phyloP scores from a whole-genome alignment of 2,113 vertebrate genomes.

The Anhinga rufa region DNA sequence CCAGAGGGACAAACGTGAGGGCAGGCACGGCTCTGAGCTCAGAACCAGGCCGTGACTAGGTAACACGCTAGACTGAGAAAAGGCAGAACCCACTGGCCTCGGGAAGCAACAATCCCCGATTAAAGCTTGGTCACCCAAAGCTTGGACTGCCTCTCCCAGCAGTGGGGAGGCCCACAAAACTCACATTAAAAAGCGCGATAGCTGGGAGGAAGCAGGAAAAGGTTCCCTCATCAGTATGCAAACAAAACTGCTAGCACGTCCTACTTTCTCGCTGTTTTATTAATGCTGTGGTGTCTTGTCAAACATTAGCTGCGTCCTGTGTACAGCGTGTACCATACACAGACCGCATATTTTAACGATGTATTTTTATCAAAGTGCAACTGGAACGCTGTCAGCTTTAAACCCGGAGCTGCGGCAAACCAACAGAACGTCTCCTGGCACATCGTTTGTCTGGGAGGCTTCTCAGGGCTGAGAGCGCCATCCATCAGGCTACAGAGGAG shows the following conservation, averaged over 20 bases:
- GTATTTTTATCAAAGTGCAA: constrained; percentile 25
- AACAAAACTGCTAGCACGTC: neutral
- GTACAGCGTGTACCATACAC: neutral
- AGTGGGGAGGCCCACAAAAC: neutral
- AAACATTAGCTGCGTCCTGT: neutral
- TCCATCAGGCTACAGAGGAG: neutral
- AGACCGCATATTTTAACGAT: neutral
- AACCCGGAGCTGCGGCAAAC: neutral
- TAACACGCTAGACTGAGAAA: neutral
- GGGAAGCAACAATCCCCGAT: rapidly evolving
- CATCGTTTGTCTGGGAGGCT: neutral
- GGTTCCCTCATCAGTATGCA: constrained; percentile 14
- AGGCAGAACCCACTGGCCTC: neutral
- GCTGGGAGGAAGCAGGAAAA: neutral
- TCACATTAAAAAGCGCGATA: rapidly evolving
- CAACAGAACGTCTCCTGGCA: neutral
- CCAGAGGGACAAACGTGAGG: neutral
- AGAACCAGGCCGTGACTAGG: neutral
- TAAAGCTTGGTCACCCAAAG: neutral
- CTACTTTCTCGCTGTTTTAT: neutral
- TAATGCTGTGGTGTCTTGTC: neutral
- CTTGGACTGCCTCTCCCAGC: neutral
- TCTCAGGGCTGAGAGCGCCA: neutral
- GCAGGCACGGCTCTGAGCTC: neutral
- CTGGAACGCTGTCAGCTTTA: neutral